Percentiles rank a stretch among this genome's conserved stretches.
Evolutionary conservation across 2,888 invertebrate genomes (phyloP).

Genomic region (Hypomecis atomaria): DNA sequence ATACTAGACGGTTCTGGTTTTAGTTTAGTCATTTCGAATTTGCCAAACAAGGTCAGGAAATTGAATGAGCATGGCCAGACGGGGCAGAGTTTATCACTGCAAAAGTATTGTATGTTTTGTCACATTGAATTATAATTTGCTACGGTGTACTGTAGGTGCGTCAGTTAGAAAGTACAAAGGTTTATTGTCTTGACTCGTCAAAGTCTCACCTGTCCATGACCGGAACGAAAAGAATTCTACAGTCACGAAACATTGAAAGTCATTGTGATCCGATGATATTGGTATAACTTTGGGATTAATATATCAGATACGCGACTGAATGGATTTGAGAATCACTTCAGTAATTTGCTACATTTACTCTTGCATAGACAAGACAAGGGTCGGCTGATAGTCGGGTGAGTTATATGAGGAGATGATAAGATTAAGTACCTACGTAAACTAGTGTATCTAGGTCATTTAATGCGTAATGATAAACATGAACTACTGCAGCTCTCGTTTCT

Average conservation of each 20-base stretch:
- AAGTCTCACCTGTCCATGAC: background rate
- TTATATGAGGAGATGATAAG: too few species aligned
- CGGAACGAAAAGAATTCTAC: background rate
- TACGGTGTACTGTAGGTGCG: background rate
- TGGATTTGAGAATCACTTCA: background rate
- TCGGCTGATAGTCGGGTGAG: too few species aligned
- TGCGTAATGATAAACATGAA: too few species aligned
- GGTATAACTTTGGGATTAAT: background rate
- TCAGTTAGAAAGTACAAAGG: background rate
- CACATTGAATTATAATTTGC: background rate
- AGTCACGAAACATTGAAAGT: background rate
- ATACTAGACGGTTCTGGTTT: conserved; percentile 23
- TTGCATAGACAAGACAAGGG: too few species aligned
- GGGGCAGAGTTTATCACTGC: conserved; percentile 9
- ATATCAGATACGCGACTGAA: background rate
- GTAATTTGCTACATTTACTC: background rate
- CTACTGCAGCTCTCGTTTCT: too few species aligned
- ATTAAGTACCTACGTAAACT: too few species aligned
- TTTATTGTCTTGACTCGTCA: background rate
- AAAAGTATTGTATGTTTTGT: background rate
- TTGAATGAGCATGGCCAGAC: conserved; percentile 15
- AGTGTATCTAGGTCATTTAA: too few species aligned
- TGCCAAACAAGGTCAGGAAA: conserved; percentile 7
- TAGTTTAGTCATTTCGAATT: conserved; percentile 2
- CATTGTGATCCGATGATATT: background rate